These are phyloP conservation scores for Drosophila pseudoananassae DNA, from an alignment of 1,140 invertebrate species.

Conservation along the genomic window DNA sequence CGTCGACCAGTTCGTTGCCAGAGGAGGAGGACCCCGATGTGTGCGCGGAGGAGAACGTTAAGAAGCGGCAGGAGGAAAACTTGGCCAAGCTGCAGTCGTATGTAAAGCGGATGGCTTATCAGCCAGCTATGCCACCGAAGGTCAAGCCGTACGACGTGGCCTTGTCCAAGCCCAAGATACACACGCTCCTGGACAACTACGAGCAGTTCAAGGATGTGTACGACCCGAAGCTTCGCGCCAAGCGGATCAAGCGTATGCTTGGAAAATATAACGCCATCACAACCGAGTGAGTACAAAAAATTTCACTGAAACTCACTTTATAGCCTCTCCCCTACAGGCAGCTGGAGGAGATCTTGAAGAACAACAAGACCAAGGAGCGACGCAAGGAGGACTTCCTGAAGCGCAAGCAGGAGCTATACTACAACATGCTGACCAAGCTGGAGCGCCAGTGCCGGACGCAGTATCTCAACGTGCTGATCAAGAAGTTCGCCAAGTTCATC, in stretches of 20 bases:
- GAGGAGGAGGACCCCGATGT: conserved; percentile 58
- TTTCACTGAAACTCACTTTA: background rate
- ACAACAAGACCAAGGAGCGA: conserved; percentile 66
- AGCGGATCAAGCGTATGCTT: conserved; percentile 66
- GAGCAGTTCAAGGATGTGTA: conserved; percentile 60
- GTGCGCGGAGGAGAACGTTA: conserved; percentile 56
- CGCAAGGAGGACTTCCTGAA: conserved; percentile 70
- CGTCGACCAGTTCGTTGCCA: conserved; percentile 35
- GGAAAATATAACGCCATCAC: conserved; percentile 68
- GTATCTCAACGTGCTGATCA: conserved; percentile 76
- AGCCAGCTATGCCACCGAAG: conserved; percentile 63
- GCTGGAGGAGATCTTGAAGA: conserved; percentile 70
- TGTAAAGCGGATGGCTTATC: conserved; percentile 71
- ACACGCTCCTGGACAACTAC: conserved; percentile 48
- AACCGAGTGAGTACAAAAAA: conserved; percentile 61
- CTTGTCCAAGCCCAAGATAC: conserved; percentile 53
- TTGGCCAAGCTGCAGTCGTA: conserved; percentile 64
- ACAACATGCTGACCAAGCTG: conserved; percentile 72
- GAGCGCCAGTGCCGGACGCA: conserved; percentile 76
- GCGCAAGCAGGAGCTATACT: conserved; percentile 78
- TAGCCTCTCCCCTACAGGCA: conserved; percentile 40
- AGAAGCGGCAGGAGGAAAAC: conserved; percentile 56
- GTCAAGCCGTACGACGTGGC: conserved; percentile 52
- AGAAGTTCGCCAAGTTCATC: conserved; percentile 78
- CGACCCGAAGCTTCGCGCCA: conserved; percentile 62